Base-by-base conservation (phyloP, 2,888 invertebrate genomes). In the Trissoscelio sp. region DNA sequence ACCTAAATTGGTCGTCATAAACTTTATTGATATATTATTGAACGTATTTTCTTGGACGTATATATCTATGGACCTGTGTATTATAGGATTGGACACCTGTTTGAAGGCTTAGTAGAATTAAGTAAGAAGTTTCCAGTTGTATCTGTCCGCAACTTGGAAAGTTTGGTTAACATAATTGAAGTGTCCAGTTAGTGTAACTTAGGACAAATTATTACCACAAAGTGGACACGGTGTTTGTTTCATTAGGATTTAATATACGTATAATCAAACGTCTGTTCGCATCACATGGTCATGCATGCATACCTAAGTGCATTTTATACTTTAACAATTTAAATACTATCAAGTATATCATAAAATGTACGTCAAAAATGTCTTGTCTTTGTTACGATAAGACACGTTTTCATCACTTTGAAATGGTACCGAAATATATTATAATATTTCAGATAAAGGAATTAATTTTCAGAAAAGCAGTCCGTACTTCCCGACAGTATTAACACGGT, bases 121-220 rank as follows among this genome's bases (percentile, higher is more conserved):
- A 64, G 28, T 53, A 55, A 57, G 55, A 57, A 64, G 74, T 46
- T 42, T 62, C 42, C 24, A 53, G 22, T 46, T 74, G 55, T 74
- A 64, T 42, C 64, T 64, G 64, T 74, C 74, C 14, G 34, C 64
- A 57, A 74, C 16, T 74, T 46, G 22, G 55, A 44, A 62, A 74
- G 62, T 74, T 64, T 14, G 46, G 58, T 37, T 44, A 74, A 31
- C 74, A 16, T 48, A 74, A 64, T 64, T 64, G 74, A 64, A 74
- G 57, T 37, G 60, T 64, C 31, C 37, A 37, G 34, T 44, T 34
- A 18, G 18, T 24, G 18, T 37, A 53, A 74, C 44, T 74, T 64
- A n/a, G 31, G 24, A 46, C 46, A 72, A 74, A 46, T 55, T 55
- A 74, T 74, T 64, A 37, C 55, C 31, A 6, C 37, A 39, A 39